Evolutionary conservation across 1,140 invertebrate species (phyloP).

Genomic region (Drosophila fuyamai): DNA sequence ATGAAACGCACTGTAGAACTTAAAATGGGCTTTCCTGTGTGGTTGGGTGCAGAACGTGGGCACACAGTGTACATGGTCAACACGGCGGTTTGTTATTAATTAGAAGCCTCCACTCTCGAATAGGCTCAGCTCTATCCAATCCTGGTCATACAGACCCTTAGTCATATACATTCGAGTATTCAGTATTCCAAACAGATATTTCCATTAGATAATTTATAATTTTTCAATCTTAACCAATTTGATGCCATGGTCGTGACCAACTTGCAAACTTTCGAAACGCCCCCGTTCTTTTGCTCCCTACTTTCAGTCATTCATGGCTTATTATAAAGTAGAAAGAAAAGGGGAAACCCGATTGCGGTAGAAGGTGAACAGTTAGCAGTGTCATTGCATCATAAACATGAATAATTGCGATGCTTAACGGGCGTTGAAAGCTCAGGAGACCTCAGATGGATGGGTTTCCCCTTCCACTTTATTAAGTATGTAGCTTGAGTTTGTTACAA

Average conservation of each 20-base stretch:
- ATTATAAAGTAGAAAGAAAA: constrained; percentile 35
- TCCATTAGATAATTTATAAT: constrained; percentile 41
- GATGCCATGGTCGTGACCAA: constrained; percentile 38
- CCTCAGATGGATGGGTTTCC: constrained; percentile 10
- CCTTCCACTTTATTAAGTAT: constrained; percentile 1
- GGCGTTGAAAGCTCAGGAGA: constrained; percentile 75
- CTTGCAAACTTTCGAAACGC: constrained; percentile 9
- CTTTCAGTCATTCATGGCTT: constrained; percentile 11
- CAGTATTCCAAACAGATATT: constrained; percentile 5
- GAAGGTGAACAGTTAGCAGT: constrained; percentile 27
- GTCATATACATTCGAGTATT: not conserved
- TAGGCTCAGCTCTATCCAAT: not conserved
- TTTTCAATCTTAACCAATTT: constrained; percentile 44
- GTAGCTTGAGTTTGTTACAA: constrained; percentile 7
- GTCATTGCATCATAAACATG: constrained; percentile 79
- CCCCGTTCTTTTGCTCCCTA: not conserved
- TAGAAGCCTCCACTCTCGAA: not conserved
- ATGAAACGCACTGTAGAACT: not conserved
- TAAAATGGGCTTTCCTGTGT: not conserved
- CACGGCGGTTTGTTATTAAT: constrained; percentile 9
- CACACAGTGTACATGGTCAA: not conserved
- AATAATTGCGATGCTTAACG: constrained; percentile 77
- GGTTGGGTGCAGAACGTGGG: not conserved
- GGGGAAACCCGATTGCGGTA: not conserved
- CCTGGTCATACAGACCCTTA: not conserved